These are phyloP conservation scores for Seriola quinqueradiata DNA, from an alignment of 2,113 vertebrate genomes.

Conservation along the genomic window DNA sequence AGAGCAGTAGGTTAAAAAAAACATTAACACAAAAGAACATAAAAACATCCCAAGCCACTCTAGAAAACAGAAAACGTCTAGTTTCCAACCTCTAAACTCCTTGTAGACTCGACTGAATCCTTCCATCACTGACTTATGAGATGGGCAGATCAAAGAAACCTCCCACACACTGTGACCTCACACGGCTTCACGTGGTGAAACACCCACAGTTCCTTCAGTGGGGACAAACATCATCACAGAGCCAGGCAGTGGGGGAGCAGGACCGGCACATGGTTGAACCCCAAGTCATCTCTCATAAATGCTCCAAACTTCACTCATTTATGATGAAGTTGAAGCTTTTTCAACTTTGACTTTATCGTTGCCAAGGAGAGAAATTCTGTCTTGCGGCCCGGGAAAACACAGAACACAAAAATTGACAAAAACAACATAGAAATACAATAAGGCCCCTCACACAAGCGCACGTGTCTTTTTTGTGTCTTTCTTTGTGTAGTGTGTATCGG, in stretches of 20 bases:
- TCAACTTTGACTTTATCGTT: background rate
- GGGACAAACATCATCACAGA: constrained; percentile 22
- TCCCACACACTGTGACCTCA: constrained; percentile 11
- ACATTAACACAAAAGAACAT: background rate
- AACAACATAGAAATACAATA: background rate
- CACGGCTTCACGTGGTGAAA: constrained; percentile 18
- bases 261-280: constrained; percentile 2
- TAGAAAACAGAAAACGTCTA: background rate
- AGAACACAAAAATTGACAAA: background rate
- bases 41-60: too few species aligned
- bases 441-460: background rate
- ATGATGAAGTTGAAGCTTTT: background rate
- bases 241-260: background rate
- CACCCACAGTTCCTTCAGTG: constrained; percentile 7
- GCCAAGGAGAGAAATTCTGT: background rate
- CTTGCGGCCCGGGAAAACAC: background rate
- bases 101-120: background rate
- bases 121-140: constrained; percentile 3
- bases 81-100: background rate
- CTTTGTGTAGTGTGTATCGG: background rate
- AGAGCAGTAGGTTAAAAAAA: background rate
- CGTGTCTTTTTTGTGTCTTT: too few species aligned
- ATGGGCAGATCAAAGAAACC: background rate
- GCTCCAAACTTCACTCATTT: background rate
- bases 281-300: background rate